phyloP scores from a whole-genome alignment of 1,140 invertebrate genomes.

The Neelides sp. region DNA sequence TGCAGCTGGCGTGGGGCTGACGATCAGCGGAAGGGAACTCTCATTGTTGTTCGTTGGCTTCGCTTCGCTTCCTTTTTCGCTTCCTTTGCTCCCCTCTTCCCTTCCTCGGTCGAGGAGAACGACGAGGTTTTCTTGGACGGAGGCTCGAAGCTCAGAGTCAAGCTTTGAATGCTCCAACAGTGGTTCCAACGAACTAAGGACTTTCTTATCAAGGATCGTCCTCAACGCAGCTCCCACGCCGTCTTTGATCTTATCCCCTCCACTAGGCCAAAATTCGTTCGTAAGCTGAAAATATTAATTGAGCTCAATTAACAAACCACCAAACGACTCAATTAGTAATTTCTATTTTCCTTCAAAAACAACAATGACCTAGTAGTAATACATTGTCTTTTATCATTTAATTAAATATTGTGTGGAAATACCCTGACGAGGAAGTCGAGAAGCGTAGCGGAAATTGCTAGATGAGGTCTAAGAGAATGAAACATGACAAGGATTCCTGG shows the following conservation, averaged over 20 bases:
- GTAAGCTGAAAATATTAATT: slow-evolving; percentile 57
- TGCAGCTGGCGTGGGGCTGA: too few species aligned
- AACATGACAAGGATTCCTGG: slow-evolving; percentile 98
- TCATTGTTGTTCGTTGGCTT: background rate
- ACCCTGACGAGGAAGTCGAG: slow-evolving; percentile 86
- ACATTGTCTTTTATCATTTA: too few species aligned
- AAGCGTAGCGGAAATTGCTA: slow-evolving; percentile 82
- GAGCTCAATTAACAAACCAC: too few species aligned
- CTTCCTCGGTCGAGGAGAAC: slow-evolving; percentile 17
- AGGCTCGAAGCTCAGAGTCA: slow-evolving; percentile 69
- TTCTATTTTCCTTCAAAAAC: too few species aligned
- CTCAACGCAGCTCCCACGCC: slow-evolving; percentile 85
- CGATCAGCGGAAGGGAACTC: too few species aligned
- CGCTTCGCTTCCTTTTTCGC: too few species aligned
- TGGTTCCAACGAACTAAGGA: slow-evolving; percentile 73
- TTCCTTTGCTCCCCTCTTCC: slow-evolving; percentile 1
- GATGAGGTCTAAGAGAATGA: slow-evolving; percentile 90
- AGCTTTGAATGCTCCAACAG: slow-evolving; percentile 87
- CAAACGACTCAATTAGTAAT: too few species aligned
- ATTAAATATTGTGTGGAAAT: too few species aligned
- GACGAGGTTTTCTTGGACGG: slow-evolving; percentile 57
- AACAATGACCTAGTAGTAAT: too few species aligned
- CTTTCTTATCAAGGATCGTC: slow-evolving; percentile 87
- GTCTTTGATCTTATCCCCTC: slow-evolving; percentile 67
- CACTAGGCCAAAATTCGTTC: slow-evolving; percentile 75